phyloP scores from a whole-genome alignment of 2,797 vertebrate species.

The Brachyalestes nurse region DNA sequence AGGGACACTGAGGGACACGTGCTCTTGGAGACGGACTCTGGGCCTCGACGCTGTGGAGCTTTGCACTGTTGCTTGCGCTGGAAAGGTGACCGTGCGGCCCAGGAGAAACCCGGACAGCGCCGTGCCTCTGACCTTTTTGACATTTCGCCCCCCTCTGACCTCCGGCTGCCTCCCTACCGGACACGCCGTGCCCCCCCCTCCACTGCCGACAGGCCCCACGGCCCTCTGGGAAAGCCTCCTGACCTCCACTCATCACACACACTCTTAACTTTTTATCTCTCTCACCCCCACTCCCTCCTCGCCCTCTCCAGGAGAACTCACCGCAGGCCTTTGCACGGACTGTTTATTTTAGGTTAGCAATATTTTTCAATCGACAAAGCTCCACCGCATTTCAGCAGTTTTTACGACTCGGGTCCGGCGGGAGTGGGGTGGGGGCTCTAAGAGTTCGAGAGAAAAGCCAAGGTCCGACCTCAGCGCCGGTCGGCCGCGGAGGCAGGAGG shows the following conservation, averaged over 20 bases:
- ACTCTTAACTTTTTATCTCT: constrained; percentile 54
- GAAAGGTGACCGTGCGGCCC: constrained; percentile 43
- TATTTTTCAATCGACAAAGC: constrained; percentile 82
- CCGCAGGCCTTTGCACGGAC: constrained; percentile 81
- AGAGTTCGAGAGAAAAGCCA: constrained; percentile 71
- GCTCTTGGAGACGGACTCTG: constrained; percentile 52
- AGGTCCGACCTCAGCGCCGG: constrained; percentile 67
- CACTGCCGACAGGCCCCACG: constrained; percentile 62
- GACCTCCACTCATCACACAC: constrained; percentile 56
- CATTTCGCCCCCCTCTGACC: background rate
- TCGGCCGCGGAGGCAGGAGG: constrained; percentile 60
- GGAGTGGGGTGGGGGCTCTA: constrained; percentile 7
- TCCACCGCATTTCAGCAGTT: constrained; percentile 76
- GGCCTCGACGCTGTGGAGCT: constrained; percentile 49
- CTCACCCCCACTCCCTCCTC: constrained; percentile 74
- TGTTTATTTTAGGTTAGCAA: constrained; percentile 86
- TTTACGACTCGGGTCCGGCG: constrained; percentile 33
- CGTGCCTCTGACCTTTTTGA: constrained; percentile 62
- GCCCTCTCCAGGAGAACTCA: constrained; percentile 81
- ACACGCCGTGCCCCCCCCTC: constrained; percentile 75
- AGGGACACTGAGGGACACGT: constrained; percentile 66
- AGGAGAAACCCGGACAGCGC: constrained; percentile 56
- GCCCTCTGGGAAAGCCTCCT: constrained; percentile 66
- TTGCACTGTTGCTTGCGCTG: constrained; percentile 55
- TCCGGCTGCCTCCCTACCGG: constrained; percentile 40